These are phyloP conservation scores for Xestia c-nigrum DNA, from an alignment of 2,888 invertebrate species.

Conservation along the genomic window DNA sequence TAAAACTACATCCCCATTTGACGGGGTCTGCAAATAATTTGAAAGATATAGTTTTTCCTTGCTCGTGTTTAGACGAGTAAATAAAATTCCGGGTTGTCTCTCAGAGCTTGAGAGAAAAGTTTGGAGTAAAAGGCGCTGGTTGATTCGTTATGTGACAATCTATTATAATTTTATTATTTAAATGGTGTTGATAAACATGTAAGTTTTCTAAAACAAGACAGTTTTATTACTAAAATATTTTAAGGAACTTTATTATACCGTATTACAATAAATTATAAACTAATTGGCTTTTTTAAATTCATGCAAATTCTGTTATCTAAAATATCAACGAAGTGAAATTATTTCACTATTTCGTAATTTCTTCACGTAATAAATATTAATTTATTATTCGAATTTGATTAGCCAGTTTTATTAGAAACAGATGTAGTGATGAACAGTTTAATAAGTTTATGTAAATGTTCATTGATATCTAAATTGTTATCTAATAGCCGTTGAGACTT, in stretches of 20 bases:
- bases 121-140: constrained; percentile 3
- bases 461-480: constrained; percentile 49
- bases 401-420: constrained; percentile 26
- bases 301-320: constrained; percentile 52
- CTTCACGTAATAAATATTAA: constrained; percentile 23
- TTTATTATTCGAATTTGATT: constrained; percentile 50
- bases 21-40: background rate
- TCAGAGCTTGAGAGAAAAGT: background rate
- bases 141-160: background rate
- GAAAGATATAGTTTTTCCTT: background rate
- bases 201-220: constrained; percentile 32
- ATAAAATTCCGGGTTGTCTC: background rate
- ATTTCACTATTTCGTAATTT: constrained; percentile 44
- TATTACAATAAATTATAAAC: constrained; percentile 51
- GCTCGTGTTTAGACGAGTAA: background rate
- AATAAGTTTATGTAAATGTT: constrained; percentile 59
- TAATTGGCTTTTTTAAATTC: constrained; percentile 53
- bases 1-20: background rate
- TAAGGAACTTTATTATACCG: constrained; percentile 34
- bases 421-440: constrained; percentile 40
- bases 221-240: constrained; percentile 26
- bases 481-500: constrained; percentile 47
- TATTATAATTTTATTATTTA: constrained; percentile 1
- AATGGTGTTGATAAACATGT: constrained; percentile 33
- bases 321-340: constrained; percentile 35